Evolutionary conservation across 2,113 vertebrate species (phyloP).

Genomic region (Danionella cerebrum): DNA sequence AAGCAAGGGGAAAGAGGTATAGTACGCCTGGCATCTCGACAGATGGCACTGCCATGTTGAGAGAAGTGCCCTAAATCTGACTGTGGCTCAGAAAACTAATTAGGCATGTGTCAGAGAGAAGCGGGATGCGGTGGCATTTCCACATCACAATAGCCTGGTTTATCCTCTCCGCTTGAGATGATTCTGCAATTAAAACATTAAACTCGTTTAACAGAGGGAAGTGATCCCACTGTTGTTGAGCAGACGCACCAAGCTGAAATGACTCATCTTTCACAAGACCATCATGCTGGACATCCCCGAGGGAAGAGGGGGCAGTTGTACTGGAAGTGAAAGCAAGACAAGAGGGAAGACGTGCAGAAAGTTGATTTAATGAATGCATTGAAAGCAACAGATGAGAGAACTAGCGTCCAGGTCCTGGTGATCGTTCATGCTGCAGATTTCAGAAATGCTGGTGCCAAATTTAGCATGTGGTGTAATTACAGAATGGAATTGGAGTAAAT

Average conservation of each 20-base stretch:
- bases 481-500: conserved; percentile 53
- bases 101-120: conserved; percentile 46
- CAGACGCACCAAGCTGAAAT: too few relatives aligned
- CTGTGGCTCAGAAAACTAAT: conserved; percentile 51
- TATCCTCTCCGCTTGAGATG: conserved; percentile 26
- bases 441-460: conserved; percentile 45
- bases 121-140: conserved; percentile 41
- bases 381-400: conserved; percentile 4
- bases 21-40: conserved; percentile 41
- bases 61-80: conserved; percentile 29
- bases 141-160: conserved; percentile 37
- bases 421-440: conserved; percentile 31
- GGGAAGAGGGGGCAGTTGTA: not conserved
- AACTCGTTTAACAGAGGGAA: conserved; percentile 15
- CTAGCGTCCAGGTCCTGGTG: not conserved
- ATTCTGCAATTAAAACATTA: conserved; percentile 32
- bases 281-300: conserved; percentile 22
- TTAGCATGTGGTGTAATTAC: conserved; percentile 47
- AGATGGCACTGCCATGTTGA: conserved; percentile 47
- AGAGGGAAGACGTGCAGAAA: not conserved
- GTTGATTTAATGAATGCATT: conserved; percentile 11
- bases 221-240: conserved; percentile 12
- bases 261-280: too few relatives aligned
- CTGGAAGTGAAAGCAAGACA: not conserved
- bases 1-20: conserved; percentile 12